Evolutionary conservation across 2,888 invertebrate genomes (phyloP).

Genomic region (Micropterix aruncella): DNA sequence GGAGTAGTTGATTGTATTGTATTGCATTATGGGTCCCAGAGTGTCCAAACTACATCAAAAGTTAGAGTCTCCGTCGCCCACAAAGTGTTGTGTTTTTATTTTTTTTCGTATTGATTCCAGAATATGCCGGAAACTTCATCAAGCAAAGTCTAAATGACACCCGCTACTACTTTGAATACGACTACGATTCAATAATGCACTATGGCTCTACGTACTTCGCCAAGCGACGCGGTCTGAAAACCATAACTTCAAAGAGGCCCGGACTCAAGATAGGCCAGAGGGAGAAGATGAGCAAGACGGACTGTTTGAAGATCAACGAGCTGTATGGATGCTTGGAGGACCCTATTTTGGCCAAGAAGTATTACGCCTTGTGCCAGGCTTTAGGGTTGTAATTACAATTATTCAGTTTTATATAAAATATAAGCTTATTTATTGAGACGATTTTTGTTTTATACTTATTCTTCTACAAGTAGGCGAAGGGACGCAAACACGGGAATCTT

Average conservation of each 20-base stretch:
- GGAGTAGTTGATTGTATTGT: too few species aligned
- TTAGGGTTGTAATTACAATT: slow-evolving; percentile 8
- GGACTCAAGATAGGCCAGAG: slow-evolving; percentile 46
- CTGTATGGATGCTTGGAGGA: slow-evolving; percentile 45
- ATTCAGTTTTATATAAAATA: too few species aligned
- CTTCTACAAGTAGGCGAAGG: too few species aligned
- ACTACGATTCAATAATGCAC: slow-evolving; percentile 69
- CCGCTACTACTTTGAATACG: slow-evolving; percentile 55
- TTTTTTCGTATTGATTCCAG: slow-evolving; percentile 22
- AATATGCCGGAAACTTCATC: slow-evolving; percentile 47
- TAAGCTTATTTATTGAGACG: too few species aligned
- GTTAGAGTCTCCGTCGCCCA: too few species aligned
- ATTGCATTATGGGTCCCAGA: too few species aligned
- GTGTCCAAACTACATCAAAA: too few species aligned
- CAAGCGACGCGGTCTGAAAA: slow-evolving; percentile 42
- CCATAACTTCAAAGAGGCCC: slow-evolving; percentile 41
- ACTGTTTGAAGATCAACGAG: slow-evolving; percentile 53
- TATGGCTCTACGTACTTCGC: slow-evolving; percentile 55
- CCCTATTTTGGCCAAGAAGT: slow-evolving; percentile 30
- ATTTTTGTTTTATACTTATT: too few species aligned
- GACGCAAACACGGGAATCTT: too few species aligned
- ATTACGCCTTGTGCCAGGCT: slow-evolving; percentile 33
- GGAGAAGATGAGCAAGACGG: slow-evolving; percentile 46
- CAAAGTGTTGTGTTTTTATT: too few species aligned
- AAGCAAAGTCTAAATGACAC: slow-evolving; percentile 48